Percentiles rank a stretch among this genome's conserved stretches.
phyloP scores from a whole-genome alignment of 2,888 invertebrate genomes.

The Torymus aiolomorphi region DNA sequence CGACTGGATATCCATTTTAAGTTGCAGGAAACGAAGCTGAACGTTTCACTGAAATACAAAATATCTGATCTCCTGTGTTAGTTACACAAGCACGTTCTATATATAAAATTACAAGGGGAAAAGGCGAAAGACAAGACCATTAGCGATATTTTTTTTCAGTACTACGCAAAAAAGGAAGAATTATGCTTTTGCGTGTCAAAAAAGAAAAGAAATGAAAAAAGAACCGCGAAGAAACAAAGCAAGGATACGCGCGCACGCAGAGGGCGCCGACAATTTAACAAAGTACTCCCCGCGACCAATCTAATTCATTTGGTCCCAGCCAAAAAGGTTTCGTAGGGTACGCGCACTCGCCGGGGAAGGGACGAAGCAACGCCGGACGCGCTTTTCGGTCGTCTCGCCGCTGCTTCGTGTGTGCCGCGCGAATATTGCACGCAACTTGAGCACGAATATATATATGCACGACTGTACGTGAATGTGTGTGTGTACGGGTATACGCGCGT shows the following conservation, averaged over 20 bases:
- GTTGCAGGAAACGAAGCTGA: too few relatives aligned
- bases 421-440: constrained; percentile 52
- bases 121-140: background rate
- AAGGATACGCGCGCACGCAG: background rate
- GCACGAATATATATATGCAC: constrained; percentile 5
- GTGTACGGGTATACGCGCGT: background rate
- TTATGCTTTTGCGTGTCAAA: background rate
- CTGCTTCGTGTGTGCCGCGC: constrained; percentile 18
- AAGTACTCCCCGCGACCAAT: constrained; percentile 42
- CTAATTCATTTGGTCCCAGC: constrained; percentile 40
- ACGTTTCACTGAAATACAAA: too few relatives aligned
- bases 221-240: too few relatives aligned
- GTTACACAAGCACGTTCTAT: too few relatives aligned
- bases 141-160: background rate
- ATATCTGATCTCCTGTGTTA: too few relatives aligned
- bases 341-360: background rate
- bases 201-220: constrained; percentile 15
- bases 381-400: background rate
- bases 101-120: background rate
- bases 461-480: background rate
- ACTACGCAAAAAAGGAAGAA: background rate
- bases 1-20: too few relatives aligned
- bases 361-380: background rate
- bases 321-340: constrained; percentile 6
- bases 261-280: constrained; percentile 34